Conservation (phyloP, 2,797 vertebrate genomes). For the Onychomys leucogaster region DNA sequence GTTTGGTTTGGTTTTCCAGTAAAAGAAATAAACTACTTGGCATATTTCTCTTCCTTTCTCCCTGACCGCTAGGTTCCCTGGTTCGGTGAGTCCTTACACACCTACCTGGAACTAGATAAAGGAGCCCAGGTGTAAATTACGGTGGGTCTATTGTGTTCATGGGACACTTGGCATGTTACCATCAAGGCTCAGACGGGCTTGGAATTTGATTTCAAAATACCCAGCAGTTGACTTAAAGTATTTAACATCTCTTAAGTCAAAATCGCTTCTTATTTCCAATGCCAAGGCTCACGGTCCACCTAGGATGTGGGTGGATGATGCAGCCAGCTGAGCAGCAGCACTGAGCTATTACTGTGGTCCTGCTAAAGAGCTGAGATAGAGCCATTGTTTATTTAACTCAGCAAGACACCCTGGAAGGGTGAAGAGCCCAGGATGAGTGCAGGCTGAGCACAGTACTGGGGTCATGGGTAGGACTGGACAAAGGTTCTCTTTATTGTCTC, state of each 20-base stretch:
- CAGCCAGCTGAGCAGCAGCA: not conserved
- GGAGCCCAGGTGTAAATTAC: not conserved
- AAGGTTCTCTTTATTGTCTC: not conserved
- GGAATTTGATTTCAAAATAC: not conserved
- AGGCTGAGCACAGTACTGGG: not conserved
- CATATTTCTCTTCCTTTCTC: not conserved
- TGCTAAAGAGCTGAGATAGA: not conserved
- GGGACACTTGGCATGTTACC: not conserved
- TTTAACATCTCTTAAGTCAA: not conserved
- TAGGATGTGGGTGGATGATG: not conserved
- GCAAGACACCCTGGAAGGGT: fast-evolving
- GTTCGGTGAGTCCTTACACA: not conserved
- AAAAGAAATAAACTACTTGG: not conserved
- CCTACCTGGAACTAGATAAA: not conserved
- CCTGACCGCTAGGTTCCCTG: too few relatives aligned
- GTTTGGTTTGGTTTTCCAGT: not conserved
- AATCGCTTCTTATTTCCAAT: not conserved
- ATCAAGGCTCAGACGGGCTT: not conserved
- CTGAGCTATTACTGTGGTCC: not conserved
- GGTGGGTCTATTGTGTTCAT: too few relatives aligned
- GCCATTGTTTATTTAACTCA: not conserved
- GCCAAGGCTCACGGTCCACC: not conserved
- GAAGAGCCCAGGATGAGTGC: not conserved
- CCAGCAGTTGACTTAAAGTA: not conserved
- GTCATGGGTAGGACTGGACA: not conserved